Evolutionary conservation across 2,113 vertebrate species (phyloP), one percentile per base, ranked within the genome.

Genomic region (Siphamia tubifer): DNA sequence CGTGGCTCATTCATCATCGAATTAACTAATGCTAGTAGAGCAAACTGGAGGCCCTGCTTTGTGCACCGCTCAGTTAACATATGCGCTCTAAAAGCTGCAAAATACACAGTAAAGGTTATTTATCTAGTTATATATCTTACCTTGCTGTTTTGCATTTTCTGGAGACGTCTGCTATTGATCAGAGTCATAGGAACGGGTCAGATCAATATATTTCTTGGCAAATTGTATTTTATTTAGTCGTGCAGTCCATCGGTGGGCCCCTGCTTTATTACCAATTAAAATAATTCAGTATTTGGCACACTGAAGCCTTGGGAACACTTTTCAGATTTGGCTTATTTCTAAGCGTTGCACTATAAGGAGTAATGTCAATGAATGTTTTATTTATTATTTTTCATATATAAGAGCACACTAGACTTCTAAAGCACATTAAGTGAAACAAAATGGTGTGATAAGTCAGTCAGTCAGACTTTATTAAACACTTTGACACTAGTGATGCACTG

Each of bases 1-100:
- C 48, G 68, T 47, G 73, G 64, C 67, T 76, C 77, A 73, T 87
- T 87, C 77, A 10, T 85, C 74, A 82, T 64, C 23, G 30, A 83
- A 86, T 88, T 73, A 88, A 84, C 65, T 62, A 36, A 83, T 83
- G 83, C 10, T 57, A 58, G 52, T 67, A 60, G 20, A 69, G 75
- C 79, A 74, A 84, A 87, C 84, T 74, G 53, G 69, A 55, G 24
- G 32, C 62, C 65, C 35, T 47, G 79, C 81, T 83, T 81, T 82
- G 66, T 83, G 69, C 36, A 57, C 9, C 11, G 39, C 55, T 39
- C 53, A 68, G 45, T 74, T 63, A 80, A 83, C 65, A 61, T 71
- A 82, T 72, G 68, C 30, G 17, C 49, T 25, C 52, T 44, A 27
- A 48, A 39, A 56, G 17, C 30, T 28, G 57, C 47, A 60, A 16